Percentiles rank a stretch among this genome's conserved stretches.
phyloP scores from a whole-genome alignment of 1,140 invertebrate species.

The Drosophila prosaltans region DNA sequence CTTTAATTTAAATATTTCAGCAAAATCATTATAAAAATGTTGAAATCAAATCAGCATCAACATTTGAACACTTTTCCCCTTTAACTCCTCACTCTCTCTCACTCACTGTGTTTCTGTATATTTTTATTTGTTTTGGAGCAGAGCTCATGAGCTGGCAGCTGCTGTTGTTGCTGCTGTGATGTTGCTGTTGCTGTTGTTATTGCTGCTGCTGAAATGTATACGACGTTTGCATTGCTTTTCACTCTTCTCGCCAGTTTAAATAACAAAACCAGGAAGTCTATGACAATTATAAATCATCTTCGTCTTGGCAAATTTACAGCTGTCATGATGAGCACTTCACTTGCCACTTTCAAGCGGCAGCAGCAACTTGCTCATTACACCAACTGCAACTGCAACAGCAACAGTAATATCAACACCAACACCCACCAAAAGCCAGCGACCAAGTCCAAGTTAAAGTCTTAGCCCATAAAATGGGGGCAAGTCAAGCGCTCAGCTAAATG shows the following conservation, averaged over 20 bases:
- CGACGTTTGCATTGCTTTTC: constrained; percentile 55
- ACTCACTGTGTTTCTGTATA: neutral
- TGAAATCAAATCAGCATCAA: constrained; percentile 13
- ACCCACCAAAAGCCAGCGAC: constrained; percentile 24
- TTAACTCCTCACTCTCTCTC: neutral
- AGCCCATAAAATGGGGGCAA: constrained; percentile 53
- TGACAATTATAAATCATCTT: constrained; percentile 80
- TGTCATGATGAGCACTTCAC: constrained; percentile 77
- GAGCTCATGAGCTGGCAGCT: constrained; percentile 15
- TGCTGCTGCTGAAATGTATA: constrained; percentile 63
- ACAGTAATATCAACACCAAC: constrained; percentile 33
- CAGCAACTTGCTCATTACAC: constrained; percentile 54
- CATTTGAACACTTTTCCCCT: neutral
- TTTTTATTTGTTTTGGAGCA: constrained; percentile 32
- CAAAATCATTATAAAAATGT: constrained; percentile 14
- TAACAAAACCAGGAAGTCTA: constrained; percentile 75
- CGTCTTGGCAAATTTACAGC: constrained; percentile 67
- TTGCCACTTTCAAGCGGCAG: constrained; percentile 57
- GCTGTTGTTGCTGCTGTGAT: too few relatives aligned
- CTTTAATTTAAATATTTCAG: constrained; percentile 13
- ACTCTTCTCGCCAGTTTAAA: constrained; percentile 47
- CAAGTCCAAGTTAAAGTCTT: constrained; percentile 17
- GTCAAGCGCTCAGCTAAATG: constrained; percentile 49
- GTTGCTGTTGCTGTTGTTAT: neutral
- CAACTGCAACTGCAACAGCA: constrained; percentile 52